Conservation (phyloP, 2,888 invertebrate genomes). For the Tenthredo livida region DNA sequence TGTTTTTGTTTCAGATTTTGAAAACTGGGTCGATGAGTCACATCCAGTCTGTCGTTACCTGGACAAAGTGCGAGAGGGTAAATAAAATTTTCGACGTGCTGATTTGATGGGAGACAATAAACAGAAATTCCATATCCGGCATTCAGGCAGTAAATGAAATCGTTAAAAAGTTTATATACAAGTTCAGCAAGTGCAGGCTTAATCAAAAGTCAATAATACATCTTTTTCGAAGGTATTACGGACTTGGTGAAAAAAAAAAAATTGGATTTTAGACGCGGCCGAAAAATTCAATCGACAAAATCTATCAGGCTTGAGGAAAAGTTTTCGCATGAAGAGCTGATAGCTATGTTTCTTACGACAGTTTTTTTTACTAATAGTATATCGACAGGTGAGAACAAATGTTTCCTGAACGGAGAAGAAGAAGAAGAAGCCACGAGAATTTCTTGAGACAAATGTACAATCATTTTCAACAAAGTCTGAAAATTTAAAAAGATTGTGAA, state of each 20-base stretch:
- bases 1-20: slow-evolving; percentile 27
- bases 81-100: not conserved
- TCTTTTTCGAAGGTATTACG: not conserved
- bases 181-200: not conserved
- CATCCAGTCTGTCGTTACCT: not conserved
- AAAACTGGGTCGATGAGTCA: not conserved
- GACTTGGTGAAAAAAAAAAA: not conserved
- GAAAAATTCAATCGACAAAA: not conserved
- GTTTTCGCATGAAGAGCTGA: slow-evolving; percentile 14
- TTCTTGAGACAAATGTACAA: slow-evolving; percentile 6
- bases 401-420: not conserved
- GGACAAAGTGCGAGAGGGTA: not conserved
- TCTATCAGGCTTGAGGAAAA: not conserved
- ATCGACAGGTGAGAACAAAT: slow-evolving; percentile 29
- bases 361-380: not conserved
- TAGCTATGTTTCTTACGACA: not conserved
- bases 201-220: slow-evolving; percentile 8
- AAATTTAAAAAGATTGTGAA: slow-evolving; percentile 3
- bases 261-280: not conserved
- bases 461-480: not conserved
- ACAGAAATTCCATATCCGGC: not conserved
- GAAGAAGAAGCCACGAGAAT: not conserved
- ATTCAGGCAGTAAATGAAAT: slow-evolving; percentile 4
- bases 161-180: slow-evolving; percentile 27
- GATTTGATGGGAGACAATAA: not conserved